These are phyloP conservation scores for Calidris pugnax DNA, from an alignment of 2,113 vertebrate species.

Conservation along the genomic window DNA sequence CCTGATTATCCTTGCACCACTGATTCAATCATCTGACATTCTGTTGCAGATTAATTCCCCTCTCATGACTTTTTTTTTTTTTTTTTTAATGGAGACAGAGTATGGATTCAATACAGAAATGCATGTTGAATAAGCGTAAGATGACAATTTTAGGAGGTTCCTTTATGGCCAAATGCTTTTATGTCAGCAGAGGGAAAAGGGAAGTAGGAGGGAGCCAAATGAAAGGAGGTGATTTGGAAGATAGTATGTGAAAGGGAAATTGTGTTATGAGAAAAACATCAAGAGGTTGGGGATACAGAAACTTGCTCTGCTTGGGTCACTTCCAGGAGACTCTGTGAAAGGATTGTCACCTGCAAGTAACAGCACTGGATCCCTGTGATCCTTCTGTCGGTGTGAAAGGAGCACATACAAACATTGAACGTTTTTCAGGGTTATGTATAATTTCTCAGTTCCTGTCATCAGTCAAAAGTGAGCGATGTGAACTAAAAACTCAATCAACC, in stretches of 20 bases:
- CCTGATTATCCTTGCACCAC: conserved; percentile 9
- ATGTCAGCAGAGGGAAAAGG: neutral
- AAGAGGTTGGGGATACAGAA: neutral
- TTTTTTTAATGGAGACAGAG: neutral
- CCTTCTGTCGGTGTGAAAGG: neutral
- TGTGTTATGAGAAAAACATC: neutral
- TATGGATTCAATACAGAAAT: neutral
- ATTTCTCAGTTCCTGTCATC: neutral
- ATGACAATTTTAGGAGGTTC: neutral
- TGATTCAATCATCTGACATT: conserved; percentile 36
- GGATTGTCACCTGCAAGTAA: neutral
- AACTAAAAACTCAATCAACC: neutral
- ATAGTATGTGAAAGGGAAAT: neutral
- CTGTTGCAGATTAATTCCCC: conserved; percentile 30
- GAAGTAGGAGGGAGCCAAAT: neutral
- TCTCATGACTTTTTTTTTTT: neutral
- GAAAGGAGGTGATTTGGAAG: neutral
- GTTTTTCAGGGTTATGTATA: neutral
- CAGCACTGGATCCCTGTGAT: neutral
- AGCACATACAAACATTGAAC: neutral
- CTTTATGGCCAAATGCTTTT: neutral
- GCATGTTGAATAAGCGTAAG: neutral
- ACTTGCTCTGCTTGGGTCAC: neutral
- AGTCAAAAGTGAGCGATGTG: neutral
- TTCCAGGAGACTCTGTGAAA: neutral